Evolutionary conservation across 1,140 invertebrate genomes (phyloP).

Genomic region (Bombus difficillimus): DNA sequence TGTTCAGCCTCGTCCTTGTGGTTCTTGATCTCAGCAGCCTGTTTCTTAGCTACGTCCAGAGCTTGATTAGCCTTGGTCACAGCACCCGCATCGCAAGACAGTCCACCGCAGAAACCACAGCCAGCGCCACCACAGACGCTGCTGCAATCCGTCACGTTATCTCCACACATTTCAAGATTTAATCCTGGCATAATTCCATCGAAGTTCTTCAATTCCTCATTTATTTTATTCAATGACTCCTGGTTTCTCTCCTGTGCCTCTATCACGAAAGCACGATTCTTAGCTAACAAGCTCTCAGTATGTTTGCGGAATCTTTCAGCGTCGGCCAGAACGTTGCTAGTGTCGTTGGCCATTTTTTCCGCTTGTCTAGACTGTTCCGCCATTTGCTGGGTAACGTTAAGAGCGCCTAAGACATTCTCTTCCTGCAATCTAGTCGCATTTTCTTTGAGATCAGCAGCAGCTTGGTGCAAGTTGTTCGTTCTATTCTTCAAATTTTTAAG

Average conservation of each 20-base stretch:
- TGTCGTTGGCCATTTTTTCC: conserved; percentile 85
- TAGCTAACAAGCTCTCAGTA: conserved; percentile 90
- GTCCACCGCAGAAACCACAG: conserved; percentile 94
- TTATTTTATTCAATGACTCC: conserved; percentile 86
- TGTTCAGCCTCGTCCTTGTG: conserved; percentile 91
- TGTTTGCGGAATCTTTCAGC: conserved; percentile 92
- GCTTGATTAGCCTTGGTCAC: conserved; percentile 93
- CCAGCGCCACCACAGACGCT: conserved; percentile 96
- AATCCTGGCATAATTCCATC: conserved; percentile 90
- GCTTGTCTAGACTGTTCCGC: conserved; percentile 87
- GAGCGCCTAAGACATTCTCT: conserved; percentile 96
- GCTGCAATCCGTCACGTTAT: conserved; percentile 93
- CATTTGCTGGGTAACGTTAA: conserved; percentile 94
- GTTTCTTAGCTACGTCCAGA: conserved; percentile 91
- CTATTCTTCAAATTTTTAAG: conserved; percentile 89
- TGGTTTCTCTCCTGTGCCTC: conserved; percentile 88
- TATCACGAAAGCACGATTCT: conserved; percentile 88
- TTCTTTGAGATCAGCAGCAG: conserved; percentile 89
- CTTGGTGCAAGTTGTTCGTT: conserved; percentile 88
- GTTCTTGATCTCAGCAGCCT: conserved; percentile 89
- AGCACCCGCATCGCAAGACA: conserved; percentile 95
- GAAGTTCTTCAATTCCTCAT: conserved; percentile 86
- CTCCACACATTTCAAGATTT: conserved; percentile 95
- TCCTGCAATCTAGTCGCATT: conserved; percentile 96
- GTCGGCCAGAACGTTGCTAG: conserved; percentile 85